A percentile compares a stretch with the other conserved stretches of the same genome.
phyloP scores from a whole-genome alignment of 2,113 vertebrate species.

The Otis tarda region DNA sequence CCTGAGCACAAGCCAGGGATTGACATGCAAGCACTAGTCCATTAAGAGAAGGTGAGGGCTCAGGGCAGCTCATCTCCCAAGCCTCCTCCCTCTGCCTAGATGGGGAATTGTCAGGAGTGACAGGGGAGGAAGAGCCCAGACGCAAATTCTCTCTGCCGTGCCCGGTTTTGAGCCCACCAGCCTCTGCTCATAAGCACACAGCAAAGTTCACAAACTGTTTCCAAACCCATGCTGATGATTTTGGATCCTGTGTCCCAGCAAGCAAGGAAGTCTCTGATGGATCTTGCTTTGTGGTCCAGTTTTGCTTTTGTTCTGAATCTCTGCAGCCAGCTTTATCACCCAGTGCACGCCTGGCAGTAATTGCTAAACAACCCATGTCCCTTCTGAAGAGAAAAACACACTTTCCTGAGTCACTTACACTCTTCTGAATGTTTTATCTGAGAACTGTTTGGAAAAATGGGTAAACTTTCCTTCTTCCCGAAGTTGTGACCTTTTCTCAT shows the following conservation, averaged over 20 bases:
- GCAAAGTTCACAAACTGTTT: not conserved
- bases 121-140: not conserved
- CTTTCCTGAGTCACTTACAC: not conserved
- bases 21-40: not conserved
- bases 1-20: not conserved
- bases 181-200: not conserved
- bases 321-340: not conserved
- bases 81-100: not conserved
- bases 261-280: accelerated
- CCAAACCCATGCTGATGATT: not conserved
- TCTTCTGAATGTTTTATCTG: not conserved
- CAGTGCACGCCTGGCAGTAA: not conserved
- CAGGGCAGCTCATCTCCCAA: not conserved
- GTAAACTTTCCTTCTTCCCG: not conserved
- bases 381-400: not conserved
- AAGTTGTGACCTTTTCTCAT: not conserved
- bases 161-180: not conserved
- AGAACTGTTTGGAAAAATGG: not conserved
- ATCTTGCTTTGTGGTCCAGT: not conserved
- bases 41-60: not conserved
- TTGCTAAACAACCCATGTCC: not conserved
- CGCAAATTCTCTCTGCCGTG: not conserved
- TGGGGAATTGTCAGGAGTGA: not conserved
- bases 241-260: not conserved
- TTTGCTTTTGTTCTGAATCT: not conserved